These are phyloP conservation scores for Lagocephalus sceleratus DNA, from an alignment of 2,797 vertebrate genomes.

Conservation along the genomic window DNA sequence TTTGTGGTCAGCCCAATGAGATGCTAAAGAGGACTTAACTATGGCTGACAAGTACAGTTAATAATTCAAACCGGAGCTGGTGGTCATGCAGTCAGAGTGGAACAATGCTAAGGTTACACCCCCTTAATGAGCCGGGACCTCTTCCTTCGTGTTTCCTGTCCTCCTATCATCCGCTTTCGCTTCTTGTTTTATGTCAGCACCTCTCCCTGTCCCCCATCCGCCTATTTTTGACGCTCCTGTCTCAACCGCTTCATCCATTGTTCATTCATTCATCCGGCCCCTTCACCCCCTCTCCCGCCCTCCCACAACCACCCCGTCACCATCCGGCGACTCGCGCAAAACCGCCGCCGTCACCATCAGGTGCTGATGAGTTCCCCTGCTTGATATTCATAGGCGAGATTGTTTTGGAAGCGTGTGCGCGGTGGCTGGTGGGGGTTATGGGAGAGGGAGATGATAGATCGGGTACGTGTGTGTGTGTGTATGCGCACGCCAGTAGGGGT, in stretches of 20 bases:
- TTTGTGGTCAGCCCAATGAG: slow-evolving; percentile 81
- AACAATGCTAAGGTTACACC: slow-evolving; percentile 76
- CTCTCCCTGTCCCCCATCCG: slow-evolving; percentile 17
- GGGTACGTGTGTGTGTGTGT: slow-evolving; percentile 36
- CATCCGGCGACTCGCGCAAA: slow-evolving; percentile 24
- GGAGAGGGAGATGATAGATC: slow-evolving; percentile 33
- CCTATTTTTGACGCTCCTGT: slow-evolving; percentile 30
- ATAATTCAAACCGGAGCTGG: slow-evolving; percentile 84
- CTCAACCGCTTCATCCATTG: slow-evolving; percentile 16
- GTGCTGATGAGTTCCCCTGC: slow-evolving; percentile 81
- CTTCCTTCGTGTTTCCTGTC: slow-evolving; percentile 30
- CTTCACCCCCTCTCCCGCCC: slow-evolving; percentile 13
- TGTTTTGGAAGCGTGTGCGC: slow-evolving; percentile 61
- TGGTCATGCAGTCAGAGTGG: slow-evolving; percentile 77
- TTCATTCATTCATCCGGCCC: slow-evolving; percentile 16
- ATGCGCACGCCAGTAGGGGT: slow-evolving; percentile 27
- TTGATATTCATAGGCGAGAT: slow-evolving; percentile 89
- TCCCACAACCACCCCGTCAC: slow-evolving; percentile 30
- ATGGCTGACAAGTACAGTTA: slow-evolving; percentile 88
- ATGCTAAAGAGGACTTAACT: slow-evolving; percentile 87
- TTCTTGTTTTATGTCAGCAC: slow-evolving; percentile 3
- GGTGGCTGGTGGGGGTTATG: slow-evolving; percentile 63
- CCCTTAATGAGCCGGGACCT: slow-evolving; percentile 3
- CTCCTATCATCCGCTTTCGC: slow-evolving; percentile 9
- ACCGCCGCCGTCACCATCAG: slow-evolving; percentile 76